Evolutionary conservation across 2,797 vertebrate species (phyloP).

Genomic region (Perodicticus potto): DNA sequence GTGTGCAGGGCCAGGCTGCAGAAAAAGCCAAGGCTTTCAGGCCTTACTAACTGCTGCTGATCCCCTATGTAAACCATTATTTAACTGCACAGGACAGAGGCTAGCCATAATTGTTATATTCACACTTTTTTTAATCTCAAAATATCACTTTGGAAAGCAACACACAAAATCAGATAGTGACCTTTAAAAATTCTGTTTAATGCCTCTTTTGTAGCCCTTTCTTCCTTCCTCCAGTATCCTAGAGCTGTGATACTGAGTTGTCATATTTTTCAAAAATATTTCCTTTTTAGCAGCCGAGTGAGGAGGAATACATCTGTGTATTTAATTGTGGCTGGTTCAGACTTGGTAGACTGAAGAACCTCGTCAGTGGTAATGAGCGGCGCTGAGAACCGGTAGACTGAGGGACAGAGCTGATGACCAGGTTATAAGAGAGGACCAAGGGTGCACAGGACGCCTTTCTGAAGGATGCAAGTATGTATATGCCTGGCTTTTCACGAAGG

Average conservation of each 20-base stretch:
- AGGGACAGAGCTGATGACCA: background rate
- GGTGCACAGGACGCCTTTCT: background rate
- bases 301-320: conserved; percentile 79
- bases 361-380: conserved; percentile 57
- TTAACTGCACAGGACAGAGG: conserved; percentile 47
- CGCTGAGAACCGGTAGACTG: background rate
- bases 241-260: conserved; percentile 77
- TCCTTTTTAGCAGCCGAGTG: conserved; percentile 75
- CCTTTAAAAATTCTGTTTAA: conserved; percentile 80
- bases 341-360: conserved; percentile 72
- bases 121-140: conserved; percentile 63
- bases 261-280: conserved; percentile 82
- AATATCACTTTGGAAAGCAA: conserved; percentile 73
- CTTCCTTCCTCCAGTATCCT: conserved; percentile 73
- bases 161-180: conserved; percentile 73
- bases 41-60: conserved; percentile 15
- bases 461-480: background rate
- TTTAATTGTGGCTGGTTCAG: conserved; percentile 77
- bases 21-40: conserved; percentile 31
- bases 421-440: background rate
- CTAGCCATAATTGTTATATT: conserved; percentile 59
- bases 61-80: conserved; percentile 52
- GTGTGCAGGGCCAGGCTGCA: background rate
- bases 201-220: conserved; percentile 74
- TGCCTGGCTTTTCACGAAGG: background rate